phyloP scores from a whole-genome alignment of 1,140 invertebrate species.

The Lasioglossum baleicum region DNA sequence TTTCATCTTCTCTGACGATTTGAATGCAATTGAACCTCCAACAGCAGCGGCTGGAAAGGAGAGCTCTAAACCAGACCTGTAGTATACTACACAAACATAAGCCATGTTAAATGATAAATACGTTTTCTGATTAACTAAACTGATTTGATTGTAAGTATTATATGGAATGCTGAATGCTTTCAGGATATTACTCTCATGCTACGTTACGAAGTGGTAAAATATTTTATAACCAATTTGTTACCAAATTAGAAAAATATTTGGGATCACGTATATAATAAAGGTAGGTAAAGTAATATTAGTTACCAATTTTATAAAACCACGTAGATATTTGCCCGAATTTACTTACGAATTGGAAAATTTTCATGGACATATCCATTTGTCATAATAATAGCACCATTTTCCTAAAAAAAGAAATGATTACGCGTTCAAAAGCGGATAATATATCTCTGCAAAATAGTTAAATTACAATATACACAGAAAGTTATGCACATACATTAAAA shows the following conservation, averaged over 20 bases:
- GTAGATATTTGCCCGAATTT: slow-evolving; percentile 30
- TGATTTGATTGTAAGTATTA: slow-evolving; percentile 22
- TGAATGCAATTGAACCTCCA: slow-evolving; percentile 65
- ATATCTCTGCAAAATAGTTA: no score
- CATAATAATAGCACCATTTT: slow-evolving; percentile 88
- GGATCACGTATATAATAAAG: slow-evolving; percentile 12
- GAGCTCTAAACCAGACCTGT: slow-evolving; percentile 78
- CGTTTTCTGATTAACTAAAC: slow-evolving; percentile 23
- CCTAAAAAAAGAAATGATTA: slow-evolving; percentile 78
- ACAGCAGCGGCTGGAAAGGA: slow-evolving; percentile 69
- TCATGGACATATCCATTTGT: slow-evolving; percentile 86
- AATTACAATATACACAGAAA: not conserved
- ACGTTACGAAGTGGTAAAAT: slow-evolving; percentile 29
- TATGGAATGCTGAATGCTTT: slow-evolving; percentile 41
- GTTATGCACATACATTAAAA: slow-evolving; percentile 81
- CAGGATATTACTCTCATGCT: slow-evolving; percentile 49
- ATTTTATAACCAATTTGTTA: slow-evolving; percentile 24
- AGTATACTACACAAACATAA: slow-evolving; percentile 80
- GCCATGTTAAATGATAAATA: slow-evolving; percentile 62
- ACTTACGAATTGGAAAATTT: slow-evolving; percentile 83
- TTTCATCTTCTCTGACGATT: slow-evolving; percentile 75
- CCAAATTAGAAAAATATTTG: slow-evolving; percentile 41
- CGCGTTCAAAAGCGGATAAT: slow-evolving; percentile 27
- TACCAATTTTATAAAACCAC: slow-evolving; percentile 16
- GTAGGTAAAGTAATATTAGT: slow-evolving; percentile 39